Evolutionary conservation across 2,113 vertebrate species (phyloP), one percentile per base, ranked within the genome.

Genomic region (Leptodactylus fuscus): DNA sequence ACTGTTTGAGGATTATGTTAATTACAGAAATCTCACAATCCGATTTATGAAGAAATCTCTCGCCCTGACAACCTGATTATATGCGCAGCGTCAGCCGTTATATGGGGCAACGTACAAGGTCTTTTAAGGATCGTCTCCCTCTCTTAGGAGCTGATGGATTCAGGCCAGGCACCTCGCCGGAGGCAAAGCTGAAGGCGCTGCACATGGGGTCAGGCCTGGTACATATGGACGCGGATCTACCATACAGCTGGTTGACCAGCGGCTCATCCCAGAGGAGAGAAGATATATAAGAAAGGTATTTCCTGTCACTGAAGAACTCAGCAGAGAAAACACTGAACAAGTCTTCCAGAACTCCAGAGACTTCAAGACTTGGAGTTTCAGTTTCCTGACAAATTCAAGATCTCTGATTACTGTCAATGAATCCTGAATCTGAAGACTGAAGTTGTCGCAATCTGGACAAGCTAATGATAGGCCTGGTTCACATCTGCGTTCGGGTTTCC

Each of bases 1-100:
- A 16, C 12, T n/a, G 16, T 2, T 29, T 22, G 20, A 20, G 32
- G 65, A 38, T 71, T 71, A 71, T 67, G 69, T 71, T 71, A 38
- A 71, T 71, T 22, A 71, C 69, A 41, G 20, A 71, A n/a, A 71
- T 38, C 65, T 69, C 36, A 36, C n/a, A n/a, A 38, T 58, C 27
- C 44, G 29, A 18, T 34, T 67, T 67, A 34, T 18, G 29, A 7
- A 34, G 62, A 34, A 60, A 34, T 67, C 29, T 67, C 58, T 34
- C 29, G 15, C 62, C 13, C 62, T 32, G 62, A 32, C 62, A 34
- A 7, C 62, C 62, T 67, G 29, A 67, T 65, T 67, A 67, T 6
- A 34, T 2, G 62, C 5, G 29, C 24, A 5, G 60, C 60, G 5
- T 67, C 32, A 67, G 29, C 9, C 29, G 32, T 6, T 36, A 34